A percentile compares a stretch with the other conserved stretches of the same genome.
Evolutionary conservation across 2,888 invertebrate species (phyloP).

Genomic region (Hoplodrina blanda): DNA sequence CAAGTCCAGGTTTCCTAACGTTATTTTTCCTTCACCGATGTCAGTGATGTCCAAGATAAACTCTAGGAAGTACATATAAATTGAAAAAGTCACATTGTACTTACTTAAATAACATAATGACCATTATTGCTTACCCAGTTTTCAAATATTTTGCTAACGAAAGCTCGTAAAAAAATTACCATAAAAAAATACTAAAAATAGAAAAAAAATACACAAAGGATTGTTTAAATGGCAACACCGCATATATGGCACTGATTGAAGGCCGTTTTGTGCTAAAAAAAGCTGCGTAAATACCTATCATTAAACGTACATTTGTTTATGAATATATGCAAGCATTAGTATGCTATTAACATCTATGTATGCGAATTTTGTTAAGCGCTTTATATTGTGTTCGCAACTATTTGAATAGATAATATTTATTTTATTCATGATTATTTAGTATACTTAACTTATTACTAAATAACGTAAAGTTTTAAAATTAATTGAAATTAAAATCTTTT

Average conservation of each 20-base stretch:
- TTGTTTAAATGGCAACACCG: constrained; percentile 5
- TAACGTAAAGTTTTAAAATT: not conserved
- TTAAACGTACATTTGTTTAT: constrained; percentile 37
- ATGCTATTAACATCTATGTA: constrained; percentile 1
- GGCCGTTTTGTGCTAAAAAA: constrained; percentile 34
- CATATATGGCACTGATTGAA: constrained; percentile 25
- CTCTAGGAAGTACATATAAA: no score
- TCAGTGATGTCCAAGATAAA: no score
- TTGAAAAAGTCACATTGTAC: no score
- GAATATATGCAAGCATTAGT: constrained; percentile 39
- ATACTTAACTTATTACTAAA: no score
- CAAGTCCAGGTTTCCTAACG: no score
- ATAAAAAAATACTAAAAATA: constrained; percentile 11
- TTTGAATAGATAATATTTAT: constrained; percentile 19
- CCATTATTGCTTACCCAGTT: not conserved
- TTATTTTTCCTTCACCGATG: no score
- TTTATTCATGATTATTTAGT: not conserved
- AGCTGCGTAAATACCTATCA: constrained; percentile 20
- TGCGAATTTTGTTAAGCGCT: constrained; percentile 12
- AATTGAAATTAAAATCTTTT: not conserved
- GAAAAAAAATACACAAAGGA: constrained; percentile 22
- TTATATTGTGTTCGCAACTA: constrained; percentile 16
- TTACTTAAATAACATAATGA: no score
- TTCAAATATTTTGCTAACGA: not conserved
- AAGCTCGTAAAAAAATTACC: not conserved